A percentile compares a stretch with the other conserved stretches of the same genome.
These are phyloP conservation scores for Picus viridis DNA, from an alignment of 2,797 vertebrate species.

Conservation along the genomic window DNA sequence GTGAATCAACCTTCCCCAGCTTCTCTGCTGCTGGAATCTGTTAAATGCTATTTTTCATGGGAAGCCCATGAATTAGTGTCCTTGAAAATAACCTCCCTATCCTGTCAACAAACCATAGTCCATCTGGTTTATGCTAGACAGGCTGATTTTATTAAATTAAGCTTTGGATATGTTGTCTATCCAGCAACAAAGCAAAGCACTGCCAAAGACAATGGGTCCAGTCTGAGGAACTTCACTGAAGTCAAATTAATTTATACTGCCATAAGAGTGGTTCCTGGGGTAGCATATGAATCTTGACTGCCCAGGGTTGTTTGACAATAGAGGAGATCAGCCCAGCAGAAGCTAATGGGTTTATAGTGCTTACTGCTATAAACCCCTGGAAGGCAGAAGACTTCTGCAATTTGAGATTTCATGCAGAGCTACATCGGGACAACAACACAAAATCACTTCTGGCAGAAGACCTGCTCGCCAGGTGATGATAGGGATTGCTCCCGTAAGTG, in stretches of 20 bases:
- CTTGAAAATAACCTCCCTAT: slow-evolving; percentile 27
- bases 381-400: background rate
- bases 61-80: background rate
- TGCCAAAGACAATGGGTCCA: slow-evolving; percentile 11
- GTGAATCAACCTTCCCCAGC: background rate
- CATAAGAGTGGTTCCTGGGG: background rate
- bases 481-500: background rate
- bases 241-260: slow-evolving; percentile 23
- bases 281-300: background rate
- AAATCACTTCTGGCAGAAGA: background rate
- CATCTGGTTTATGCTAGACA: slow-evolving; percentile 14
- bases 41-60: background rate
- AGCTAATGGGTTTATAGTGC: background rate
- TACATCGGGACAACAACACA: background rate
- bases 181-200: slow-evolving; percentile 18
- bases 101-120: slow-evolving; percentile 16
- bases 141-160: slow-evolving; percentile 14
- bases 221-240: background rate
- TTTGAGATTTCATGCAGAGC: background rate
- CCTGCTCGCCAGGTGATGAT: background rate
- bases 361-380: background rate
- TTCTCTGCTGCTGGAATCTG: background rate
- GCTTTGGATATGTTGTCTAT: slow-evolving; percentile 7
- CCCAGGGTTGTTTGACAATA: slow-evolving; percentile 21
- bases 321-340: background rate